phyloP scores from a whole-genome alignment of 2,113 vertebrate genomes.

The Oreamnos americanus region DNA sequence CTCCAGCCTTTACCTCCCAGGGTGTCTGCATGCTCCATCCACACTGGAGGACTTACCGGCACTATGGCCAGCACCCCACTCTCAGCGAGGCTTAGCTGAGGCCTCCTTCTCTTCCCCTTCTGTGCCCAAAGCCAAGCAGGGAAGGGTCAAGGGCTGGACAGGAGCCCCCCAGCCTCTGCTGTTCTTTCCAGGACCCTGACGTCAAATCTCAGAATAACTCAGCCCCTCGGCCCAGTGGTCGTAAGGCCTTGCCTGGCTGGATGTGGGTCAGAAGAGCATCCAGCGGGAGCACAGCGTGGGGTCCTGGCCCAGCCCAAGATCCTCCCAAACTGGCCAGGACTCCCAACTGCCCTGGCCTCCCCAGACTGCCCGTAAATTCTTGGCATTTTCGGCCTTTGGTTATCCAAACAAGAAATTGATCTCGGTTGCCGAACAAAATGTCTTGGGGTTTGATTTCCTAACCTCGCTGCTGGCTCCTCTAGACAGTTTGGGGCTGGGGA shows the following conservation, averaged over 20 bases:
- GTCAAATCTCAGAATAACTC: slow-evolving; percentile 42
- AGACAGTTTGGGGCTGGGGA: background rate
- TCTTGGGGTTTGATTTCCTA: slow-evolving; percentile 59
- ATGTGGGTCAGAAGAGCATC: background rate
- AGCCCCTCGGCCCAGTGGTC: background rate
- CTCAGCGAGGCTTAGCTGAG: background rate
- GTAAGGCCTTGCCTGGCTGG: background rate
- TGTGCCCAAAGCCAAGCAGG: background rate
- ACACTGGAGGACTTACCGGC: background rate
- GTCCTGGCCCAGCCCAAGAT: background rate
- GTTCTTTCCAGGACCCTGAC: background rate
- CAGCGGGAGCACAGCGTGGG: background rate
- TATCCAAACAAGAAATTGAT: slow-evolving; percentile 66
- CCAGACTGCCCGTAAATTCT: slow-evolving; percentile 60
- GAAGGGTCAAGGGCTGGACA: background rate
- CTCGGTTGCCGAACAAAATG: slow-evolving; percentile 1
- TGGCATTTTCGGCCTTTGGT: slow-evolving; percentile 50
- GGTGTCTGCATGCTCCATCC: background rate
- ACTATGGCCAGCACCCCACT: background rate
- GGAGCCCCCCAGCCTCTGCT: background rate
- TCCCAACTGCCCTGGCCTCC: slow-evolving; percentile 18
- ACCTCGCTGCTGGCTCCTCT: slow-evolving; percentile 25
- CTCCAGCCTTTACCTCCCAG: background rate
- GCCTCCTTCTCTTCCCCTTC: background rate
- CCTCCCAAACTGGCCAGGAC: slow-evolving; percentile 14